Base-by-base conservation (phyloP, 2,113 vertebrate species). In the Sciurus niger region DNA sequence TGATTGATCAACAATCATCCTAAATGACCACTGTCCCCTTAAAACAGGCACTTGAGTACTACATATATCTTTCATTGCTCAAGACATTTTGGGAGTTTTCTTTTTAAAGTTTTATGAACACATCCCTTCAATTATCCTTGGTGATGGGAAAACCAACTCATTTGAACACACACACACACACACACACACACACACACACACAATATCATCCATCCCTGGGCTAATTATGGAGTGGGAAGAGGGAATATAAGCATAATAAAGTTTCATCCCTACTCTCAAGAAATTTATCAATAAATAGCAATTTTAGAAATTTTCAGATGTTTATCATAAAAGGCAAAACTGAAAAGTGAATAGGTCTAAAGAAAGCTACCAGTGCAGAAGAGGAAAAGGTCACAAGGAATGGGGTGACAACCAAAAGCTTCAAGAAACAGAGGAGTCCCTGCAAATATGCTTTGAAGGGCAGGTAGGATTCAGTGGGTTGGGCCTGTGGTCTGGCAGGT, bases 311-410 rank as follows among this genome's bases (percentile, higher is more conserved):
- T 58, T 65, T 84, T 84, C 63, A 96, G 9, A 51, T 60, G 34
- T 76, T 86, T 60, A 51, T 37, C 46, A 88, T 48, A 79, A 93
- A 60, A 80, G 25, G 37, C 77, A 67, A 32, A 53, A 82, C 10
- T 30, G 20, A 37, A 46, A 82, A 77, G 40, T 32, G 11, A 65
- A 22, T 70, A 60, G n/a, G 51, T 51, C 60, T n/a, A 80, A 65
- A 86, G 55, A 78, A 74, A 77, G 48, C 12, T 93, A 93, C 87
- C 70, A 51, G 60, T 67, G 60, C 37, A 84, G 76, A 89, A 78
- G 11, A 90, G 20, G 43, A 84, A 95, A 84, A 58, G 40, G 11
- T 87, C 92, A 74, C 43, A 34, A 1, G 24, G 30, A 82, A 89
- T 20, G 67, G 67, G 53, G 74, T 89, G 93, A 85, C 88, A 91